Conservation (phyloP, 2,888 invertebrate genomes). For the Matsumyia berberina region DNA sequence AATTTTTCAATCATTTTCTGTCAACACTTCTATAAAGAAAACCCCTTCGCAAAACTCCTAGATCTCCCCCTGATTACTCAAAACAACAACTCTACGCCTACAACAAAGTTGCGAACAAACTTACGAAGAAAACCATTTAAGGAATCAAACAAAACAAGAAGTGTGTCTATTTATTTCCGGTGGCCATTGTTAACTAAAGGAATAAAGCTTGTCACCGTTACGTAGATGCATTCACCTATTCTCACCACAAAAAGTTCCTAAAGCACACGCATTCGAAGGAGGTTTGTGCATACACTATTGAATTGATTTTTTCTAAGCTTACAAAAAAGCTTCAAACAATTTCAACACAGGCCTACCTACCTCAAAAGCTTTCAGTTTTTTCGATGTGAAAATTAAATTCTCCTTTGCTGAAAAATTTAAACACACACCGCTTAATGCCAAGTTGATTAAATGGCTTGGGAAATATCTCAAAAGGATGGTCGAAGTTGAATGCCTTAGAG, state of each 20-base stretch:
- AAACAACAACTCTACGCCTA: too few relatives aligned
- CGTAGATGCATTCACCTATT: not conserved
- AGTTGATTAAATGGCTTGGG: too few relatives aligned
- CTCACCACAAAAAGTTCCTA: not conserved
- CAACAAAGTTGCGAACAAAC: not conserved
- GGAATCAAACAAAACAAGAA: not conserved
- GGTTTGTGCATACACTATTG: slow-evolving; percentile 11
- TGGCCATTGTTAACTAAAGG: not conserved
- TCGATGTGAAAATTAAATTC: not conserved
- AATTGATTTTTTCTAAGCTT: not conserved
- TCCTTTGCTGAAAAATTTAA: too few relatives aligned
- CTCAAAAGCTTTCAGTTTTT: not conserved
- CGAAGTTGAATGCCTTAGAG: too few relatives aligned
- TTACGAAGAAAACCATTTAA: not conserved
- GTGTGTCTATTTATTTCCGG: not conserved
- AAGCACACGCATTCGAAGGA: not conserved
- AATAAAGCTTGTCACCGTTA: slow-evolving; percentile 3
- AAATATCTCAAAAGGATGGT: too few relatives aligned
- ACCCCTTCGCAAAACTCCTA: too few relatives aligned
- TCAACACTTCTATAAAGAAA: too few relatives aligned
- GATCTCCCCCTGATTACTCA: too few relatives aligned
- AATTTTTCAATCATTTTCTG: too few relatives aligned
- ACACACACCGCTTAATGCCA: too few relatives aligned
- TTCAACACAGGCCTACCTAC: not conserved
- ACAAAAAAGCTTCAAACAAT: too few relatives aligned